Evolutionary conservation across 2,113 vertebrate species (phyloP).

Genomic region (Eurystomus gularis): DNA sequence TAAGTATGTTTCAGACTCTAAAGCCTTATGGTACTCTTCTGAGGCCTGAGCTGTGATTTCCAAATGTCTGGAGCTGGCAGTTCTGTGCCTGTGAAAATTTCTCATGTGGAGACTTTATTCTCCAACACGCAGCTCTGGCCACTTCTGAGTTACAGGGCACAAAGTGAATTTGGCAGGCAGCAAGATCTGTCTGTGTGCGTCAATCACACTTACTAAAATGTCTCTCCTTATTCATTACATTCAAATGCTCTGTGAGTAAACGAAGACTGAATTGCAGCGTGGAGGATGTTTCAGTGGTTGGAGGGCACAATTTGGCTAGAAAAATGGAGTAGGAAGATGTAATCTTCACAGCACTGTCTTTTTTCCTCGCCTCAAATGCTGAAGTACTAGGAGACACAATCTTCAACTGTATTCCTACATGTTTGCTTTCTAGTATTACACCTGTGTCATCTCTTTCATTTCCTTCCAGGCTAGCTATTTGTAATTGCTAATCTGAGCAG

Average conservation of each 20-base stretch:
- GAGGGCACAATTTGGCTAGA: background rate
- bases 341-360: background rate
- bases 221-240: conserved; percentile 56
- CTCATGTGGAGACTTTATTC: background rate
- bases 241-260: conserved; percentile 42
- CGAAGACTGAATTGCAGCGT: background rate
- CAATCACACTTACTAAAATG: conserved; percentile 39
- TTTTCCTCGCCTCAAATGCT: background rate
- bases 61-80: background rate
- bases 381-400: background rate
- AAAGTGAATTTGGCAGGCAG: conserved; percentile 46
- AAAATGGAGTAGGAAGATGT: background rate
- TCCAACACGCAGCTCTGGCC: background rate
- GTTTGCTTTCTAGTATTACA: background rate
- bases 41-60: background rate
- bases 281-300: background rate
- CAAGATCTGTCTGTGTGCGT: conserved; percentile 34
- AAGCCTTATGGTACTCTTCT: background rate
- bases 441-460: background rate
- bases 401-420: background rate
- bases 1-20: background rate
- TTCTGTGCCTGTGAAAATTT: background rate
- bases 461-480: background rate
- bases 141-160: conserved; percentile 3
- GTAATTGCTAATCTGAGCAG: background rate